Evolutionary conservation across 2,888 invertebrate genomes (phyloP), one percentile per base, ranked within the genome.

Genomic region (Trilocha varians): DNA sequence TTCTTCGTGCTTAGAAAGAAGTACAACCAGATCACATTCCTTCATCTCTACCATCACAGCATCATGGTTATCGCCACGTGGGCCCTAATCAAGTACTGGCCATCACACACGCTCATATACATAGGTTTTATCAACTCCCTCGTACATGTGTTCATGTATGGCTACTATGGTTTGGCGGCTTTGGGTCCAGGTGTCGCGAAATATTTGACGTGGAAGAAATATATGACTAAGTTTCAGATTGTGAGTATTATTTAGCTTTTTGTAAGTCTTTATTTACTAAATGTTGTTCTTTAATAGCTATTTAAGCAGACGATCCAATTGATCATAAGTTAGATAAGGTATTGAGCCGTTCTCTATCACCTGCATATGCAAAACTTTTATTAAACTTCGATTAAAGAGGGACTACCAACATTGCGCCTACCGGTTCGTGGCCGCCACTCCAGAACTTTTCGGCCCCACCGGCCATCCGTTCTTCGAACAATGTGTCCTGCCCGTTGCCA

Each of bases 21-120:
- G 80, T 55, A 88, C 79, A 70, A 88, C 38, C 97, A 97, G 73
- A 91, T 97, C 1, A 91, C 95, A 0, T 94, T 95, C 61, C 88
- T 97, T 16, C 97, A 97, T 65, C 90, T 97, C 1, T 96, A 96
- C 63, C 96, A 97, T 70, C 96, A 97, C 63, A 85, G 91, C 0
- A 70, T 90, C 39, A 93, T 93, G 76, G 93, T 92, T 50, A 62
- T 93, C 32, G 90, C 91, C 55, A 90, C 91, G 0, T 95, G 93
- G 93, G 88, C 89, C 4, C 90, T 91, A 49, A 72, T 92, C 16
- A 92, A 92, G 69, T 94, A 90, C 65, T 85, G 91, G 45, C 91
- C 93, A 38, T 91, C 91, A 32, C 92, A 92, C 15, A 93, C 92
- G 41, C 89, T 91, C 0, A 86, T 91, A 4, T 88, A 93, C 52